phyloP scores from a whole-genome alignment of 2,797 vertebrate genomes.

The Myripristis murdjan region DNA sequence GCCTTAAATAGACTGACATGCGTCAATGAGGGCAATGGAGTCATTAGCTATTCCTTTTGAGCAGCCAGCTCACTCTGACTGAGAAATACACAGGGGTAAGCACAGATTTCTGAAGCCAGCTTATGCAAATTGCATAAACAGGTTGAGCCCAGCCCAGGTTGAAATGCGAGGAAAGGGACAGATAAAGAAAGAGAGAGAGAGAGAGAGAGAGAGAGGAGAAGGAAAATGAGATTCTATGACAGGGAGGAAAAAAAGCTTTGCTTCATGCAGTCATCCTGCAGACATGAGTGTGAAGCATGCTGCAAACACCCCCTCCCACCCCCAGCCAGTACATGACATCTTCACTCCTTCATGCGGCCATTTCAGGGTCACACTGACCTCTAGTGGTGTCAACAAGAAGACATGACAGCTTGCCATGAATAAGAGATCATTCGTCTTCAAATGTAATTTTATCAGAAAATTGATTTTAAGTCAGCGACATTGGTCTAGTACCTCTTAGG shows the following conservation, averaged over 20 bases:
- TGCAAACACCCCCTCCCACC: conserved; percentile 58
- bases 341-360: conserved; percentile 24
- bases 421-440: conserved; percentile 58
- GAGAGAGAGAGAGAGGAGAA: neutral
- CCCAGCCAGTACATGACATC: conserved; percentile 44
- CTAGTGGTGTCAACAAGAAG: conserved; percentile 75
- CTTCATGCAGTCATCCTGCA: conserved; percentile 57
- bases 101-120: conserved; percentile 52
- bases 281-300: conserved; percentile 59
- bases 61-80: conserved; percentile 58
- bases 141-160: conserved; percentile 38
- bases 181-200: conserved; percentile 27
- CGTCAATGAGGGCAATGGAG: conserved; percentile 76
- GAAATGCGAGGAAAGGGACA: conserved; percentile 15
- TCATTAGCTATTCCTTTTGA: conserved; percentile 78
- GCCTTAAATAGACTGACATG: conserved; percentile 81
- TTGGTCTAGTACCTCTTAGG: conserved; percentile 46
- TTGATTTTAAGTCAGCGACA: conserved; percentile 72
- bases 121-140: conserved; percentile 71
- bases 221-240: conserved; percentile 17
- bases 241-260: conserved; percentile 41
- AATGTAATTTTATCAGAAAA: conserved; percentile 67
- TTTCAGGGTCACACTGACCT: conserved; percentile 79
- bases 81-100: conserved; percentile 52
- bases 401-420: conserved; percentile 10